Percentiles rank a stretch among this genome's conserved stretches.
phyloP scores from a whole-genome alignment of 2,113 vertebrate genomes.

The Oryzias curvinotus region DNA sequence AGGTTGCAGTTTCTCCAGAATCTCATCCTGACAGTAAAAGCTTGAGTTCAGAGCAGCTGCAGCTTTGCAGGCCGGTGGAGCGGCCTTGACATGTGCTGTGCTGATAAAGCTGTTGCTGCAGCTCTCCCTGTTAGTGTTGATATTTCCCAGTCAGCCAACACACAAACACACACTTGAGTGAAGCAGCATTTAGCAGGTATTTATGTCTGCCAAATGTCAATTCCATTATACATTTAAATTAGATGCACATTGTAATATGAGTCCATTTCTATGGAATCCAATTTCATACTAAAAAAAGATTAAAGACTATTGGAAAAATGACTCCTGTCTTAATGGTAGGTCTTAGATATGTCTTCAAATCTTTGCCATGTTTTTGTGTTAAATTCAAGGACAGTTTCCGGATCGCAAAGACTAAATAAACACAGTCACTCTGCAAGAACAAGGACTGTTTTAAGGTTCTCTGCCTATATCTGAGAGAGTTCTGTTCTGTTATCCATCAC shows the following conservation, averaged over 20 bases:
- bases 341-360: no score
- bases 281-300: no score
- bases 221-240: no score
- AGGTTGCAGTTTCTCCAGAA: no score
- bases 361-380: no score
- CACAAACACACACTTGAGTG: constrained; percentile 17
- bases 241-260: no score
- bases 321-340: no score
- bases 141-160: constrained; percentile 48
- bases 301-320: no score
- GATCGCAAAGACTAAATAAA: not conserved
- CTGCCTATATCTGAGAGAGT: not conserved
- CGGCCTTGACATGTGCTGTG: not conserved
- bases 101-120: constrained; percentile 42
- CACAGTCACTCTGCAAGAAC: not conserved
- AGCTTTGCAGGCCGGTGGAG: constrained; percentile 3
- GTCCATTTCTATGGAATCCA: no score
- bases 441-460: not conserved
- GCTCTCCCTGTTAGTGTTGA: constrained; percentile 12
- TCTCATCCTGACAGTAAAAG: no score
- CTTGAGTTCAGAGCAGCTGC: not conserved
- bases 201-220: not conserved
- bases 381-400: no score
- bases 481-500: no score
- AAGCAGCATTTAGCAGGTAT: not conserved